These are phyloP conservation scores for Xestia ashworthii DNA, from an alignment of 2,888 invertebrate species.

Conservation along the genomic window DNA sequence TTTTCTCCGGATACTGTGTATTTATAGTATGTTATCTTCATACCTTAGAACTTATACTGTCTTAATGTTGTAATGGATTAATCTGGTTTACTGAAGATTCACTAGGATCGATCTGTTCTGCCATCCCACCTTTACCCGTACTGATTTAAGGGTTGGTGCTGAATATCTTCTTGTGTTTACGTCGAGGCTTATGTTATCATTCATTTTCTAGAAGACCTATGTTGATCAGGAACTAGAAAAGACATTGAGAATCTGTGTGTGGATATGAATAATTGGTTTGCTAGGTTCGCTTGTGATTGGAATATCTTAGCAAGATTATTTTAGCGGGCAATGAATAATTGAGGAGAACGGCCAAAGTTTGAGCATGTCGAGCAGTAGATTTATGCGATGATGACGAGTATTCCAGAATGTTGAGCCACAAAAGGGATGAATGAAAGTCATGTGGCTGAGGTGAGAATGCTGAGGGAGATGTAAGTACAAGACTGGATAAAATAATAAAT, in stretches of 20 bases:
- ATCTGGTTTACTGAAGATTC: neutral
- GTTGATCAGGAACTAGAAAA: neutral
- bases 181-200: neutral
- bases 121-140: no score
- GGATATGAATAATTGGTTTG: neutral
- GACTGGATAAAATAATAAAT: no score
- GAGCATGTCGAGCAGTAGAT: no score
- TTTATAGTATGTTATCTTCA: neutral
- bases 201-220: neutral
- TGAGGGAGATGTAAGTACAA: no score
- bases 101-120: no score
- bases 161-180: neutral
- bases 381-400: no score
- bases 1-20: slow-evolving; percentile 56
- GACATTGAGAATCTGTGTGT: neutral
- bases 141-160: no score
- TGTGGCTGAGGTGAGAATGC: no score
- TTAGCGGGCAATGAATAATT: neutral
- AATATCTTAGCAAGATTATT: neutral
- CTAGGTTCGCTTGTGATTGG: neutral
- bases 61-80: neutral
- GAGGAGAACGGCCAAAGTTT: neutral
- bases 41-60: neutral
- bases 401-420: no score
- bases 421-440: no score